These are phyloP conservation scores for Thamnaconus septentrionalis DNA, from an alignment of 2,113 vertebrate species.

Conservation along the genomic window DNA sequence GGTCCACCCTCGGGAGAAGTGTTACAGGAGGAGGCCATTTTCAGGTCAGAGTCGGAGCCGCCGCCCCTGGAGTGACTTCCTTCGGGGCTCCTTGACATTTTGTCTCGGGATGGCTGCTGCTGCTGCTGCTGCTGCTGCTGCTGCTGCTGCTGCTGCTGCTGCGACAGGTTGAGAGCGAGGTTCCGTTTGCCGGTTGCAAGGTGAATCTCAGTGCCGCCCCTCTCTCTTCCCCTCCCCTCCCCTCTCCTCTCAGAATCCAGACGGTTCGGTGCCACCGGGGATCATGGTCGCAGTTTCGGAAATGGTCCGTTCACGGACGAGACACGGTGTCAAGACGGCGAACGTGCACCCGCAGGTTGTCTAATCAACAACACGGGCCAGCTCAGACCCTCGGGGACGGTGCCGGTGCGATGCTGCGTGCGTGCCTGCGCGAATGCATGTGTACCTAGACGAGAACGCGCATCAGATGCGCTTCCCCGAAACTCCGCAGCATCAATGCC, in stretches of 20 bases:
- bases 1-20: slow-evolving; percentile 70
- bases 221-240: too few species aligned
- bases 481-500: slow-evolving; percentile 71
- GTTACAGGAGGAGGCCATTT: slow-evolving; percentile 74
- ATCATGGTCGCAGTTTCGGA: slow-evolving; percentile 47
- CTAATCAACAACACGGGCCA: slow-evolving; percentile 21
- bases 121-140: slow-evolving; percentile 5
- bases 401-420: slow-evolving; percentile 33
- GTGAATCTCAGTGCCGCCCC: slow-evolving; percentile 34
- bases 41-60: slow-evolving; percentile 70
- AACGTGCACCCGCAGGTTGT: slow-evolving; percentile 13
- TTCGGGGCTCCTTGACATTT: slow-evolving; percentile 70
- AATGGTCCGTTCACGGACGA: slow-evolving; percentile 13
- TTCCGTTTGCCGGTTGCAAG: slow-evolving; percentile 38
- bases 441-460: slow-evolving; percentile 53
- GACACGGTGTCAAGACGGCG: not conserved
- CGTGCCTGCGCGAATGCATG: slow-evolving; percentile 21
- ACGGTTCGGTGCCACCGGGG: slow-evolving; percentile 25
- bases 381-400: slow-evolving; percentile 50
- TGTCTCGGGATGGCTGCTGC: slow-evolving; percentile 37
- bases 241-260: slow-evolving; percentile 44
- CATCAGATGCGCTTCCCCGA: slow-evolving; percentile 63
- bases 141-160: too few species aligned
- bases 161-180: slow-evolving; percentile 26
- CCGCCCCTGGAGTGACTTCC: slow-evolving; percentile 71